Percentiles rank a stretch among this genome's conserved stretches.
Conservation (phyloP, 2,113 vertebrate genomes). For the Heterochromis multidens region DNA sequence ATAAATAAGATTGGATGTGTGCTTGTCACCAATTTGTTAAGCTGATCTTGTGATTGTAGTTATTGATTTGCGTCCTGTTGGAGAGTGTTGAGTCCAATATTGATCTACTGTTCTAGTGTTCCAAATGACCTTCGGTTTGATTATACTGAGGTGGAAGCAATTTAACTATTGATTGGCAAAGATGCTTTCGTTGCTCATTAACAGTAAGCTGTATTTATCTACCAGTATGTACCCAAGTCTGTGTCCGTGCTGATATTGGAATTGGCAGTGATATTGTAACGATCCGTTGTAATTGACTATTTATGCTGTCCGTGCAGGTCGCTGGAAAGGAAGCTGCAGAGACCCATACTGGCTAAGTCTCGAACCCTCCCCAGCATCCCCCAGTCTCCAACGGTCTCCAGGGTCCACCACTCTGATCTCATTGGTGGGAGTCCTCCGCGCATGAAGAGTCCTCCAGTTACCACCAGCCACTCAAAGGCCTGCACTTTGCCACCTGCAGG, state of each 20-base stretch:
- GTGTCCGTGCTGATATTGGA: not conserved
- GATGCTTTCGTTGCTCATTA: conserved; percentile 37
- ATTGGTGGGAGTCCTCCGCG: conserved; percentile 68
- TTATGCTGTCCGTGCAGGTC: conserved; percentile 73
- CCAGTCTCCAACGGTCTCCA: conserved; percentile 83
- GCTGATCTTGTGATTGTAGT: not conserved
- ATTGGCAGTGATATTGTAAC: not conserved
- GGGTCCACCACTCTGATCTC: conserved; percentile 75
- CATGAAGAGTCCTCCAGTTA: conserved; percentile 47
- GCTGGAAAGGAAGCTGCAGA: conserved; percentile 84
- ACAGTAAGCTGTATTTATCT: not conserved
- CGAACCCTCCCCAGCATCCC: conserved; percentile 89
- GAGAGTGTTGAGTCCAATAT: not conserved
- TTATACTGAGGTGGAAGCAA: conserved; percentile 39
- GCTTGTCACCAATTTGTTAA: not conserved
- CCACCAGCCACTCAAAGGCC: conserved; percentile 66
- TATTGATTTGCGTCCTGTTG: conserved; percentile 33
- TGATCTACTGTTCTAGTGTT: conserved; percentile 16
- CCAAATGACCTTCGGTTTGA: conserved; percentile 32
- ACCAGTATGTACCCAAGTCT: not conserved
- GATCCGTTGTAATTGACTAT: not conserved
- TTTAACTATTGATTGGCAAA: conserved; percentile 50
- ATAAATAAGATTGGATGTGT: not conserved
- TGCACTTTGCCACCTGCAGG: conserved; percentile 85
- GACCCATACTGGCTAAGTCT: conserved; percentile 85